Percentiles rank a stretch among this genome's conserved stretches.
phyloP scores from a whole-genome alignment of 2,113 vertebrate genomes.

The Oryzias javanicus region DNA sequence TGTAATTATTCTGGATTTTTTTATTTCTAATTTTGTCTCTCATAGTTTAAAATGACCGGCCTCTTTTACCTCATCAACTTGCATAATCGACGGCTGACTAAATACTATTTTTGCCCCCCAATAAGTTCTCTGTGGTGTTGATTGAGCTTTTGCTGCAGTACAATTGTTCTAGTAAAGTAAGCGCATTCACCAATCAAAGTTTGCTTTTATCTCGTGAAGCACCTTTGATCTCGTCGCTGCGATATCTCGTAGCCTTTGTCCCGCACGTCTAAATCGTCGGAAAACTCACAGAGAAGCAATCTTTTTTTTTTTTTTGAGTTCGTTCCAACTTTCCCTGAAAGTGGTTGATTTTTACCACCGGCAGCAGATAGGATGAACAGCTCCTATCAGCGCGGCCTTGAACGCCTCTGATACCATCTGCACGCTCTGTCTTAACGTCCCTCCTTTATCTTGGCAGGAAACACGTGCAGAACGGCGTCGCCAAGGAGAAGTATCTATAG shows the following conservation, averaged over 20 bases:
- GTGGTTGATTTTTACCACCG: too few species aligned
- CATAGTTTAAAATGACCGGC: too few species aligned
- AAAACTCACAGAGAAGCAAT: not conserved
- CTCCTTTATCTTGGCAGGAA: conserved; percentile 52
- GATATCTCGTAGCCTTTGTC: conserved; percentile 45
- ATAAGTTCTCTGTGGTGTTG: too few species aligned
- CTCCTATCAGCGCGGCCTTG: conserved; percentile 65
- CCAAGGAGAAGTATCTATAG: conserved; percentile 86
- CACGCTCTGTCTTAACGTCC: not conserved
- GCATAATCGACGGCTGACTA: too few species aligned
- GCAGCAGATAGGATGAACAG: conserved; percentile 41
- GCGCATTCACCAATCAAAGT: not conserved
- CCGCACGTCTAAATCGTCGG: conserved; percentile 2
- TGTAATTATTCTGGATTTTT: too few species aligned
- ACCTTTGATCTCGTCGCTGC: conserved; percentile 8
- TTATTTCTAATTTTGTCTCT: too few species aligned
- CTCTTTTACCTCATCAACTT: too few species aligned
- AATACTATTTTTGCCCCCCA: too few species aligned
- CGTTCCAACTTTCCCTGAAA: too few species aligned
- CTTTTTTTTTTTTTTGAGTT: not conserved
- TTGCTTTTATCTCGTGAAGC: conserved; percentile 27
- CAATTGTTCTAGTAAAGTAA: too few species aligned
- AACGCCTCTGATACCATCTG: conserved; percentile 49
- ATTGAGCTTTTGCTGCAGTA: too few species aligned
- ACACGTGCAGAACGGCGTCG: conserved; percentile 83